These are phyloP conservation scores for Sebastes elongatus DNA, from an alignment of 2,797 vertebrate genomes.

Conservation along the genomic window DNA sequence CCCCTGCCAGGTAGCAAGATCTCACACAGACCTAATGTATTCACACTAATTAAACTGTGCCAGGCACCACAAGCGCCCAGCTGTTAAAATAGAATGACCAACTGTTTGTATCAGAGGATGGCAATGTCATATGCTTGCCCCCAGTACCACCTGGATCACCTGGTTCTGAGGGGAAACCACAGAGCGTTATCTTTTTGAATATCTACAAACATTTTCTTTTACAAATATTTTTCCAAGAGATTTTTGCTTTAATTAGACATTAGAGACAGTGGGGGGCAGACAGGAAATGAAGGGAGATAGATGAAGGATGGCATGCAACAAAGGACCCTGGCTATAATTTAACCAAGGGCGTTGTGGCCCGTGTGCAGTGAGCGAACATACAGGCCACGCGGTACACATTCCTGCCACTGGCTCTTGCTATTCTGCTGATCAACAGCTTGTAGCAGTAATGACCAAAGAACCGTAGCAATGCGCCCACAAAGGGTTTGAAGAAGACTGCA, in stretches of 20 bases:
- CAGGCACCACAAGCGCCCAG: slow-evolving; percentile 74
- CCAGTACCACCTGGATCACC: slow-evolving; percentile 51
- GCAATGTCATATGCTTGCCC: slow-evolving; percentile 51
- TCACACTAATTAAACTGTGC: slow-evolving; percentile 85
- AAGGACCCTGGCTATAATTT: background rate
- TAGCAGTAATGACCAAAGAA: background rate
- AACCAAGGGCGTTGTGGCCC: background rate
- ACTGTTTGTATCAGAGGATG: slow-evolving; percentile 66
- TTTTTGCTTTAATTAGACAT: slow-evolving; percentile 10
- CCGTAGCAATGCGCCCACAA: background rate
- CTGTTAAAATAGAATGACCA: slow-evolving; percentile 75
- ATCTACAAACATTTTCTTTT: slow-evolving; percentile 16
- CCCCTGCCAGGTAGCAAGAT: slow-evolving; percentile 82
- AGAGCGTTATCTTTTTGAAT: slow-evolving; percentile 18
- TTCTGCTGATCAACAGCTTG: background rate
- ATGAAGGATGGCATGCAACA: background rate
- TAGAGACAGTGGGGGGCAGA: slow-evolving; percentile 5
- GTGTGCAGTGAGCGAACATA: background rate
- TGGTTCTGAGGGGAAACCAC: slow-evolving; percentile 23
- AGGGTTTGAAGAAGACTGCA: background rate
- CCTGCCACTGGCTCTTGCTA: background rate
- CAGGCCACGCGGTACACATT: background rate
- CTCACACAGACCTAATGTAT: slow-evolving; percentile 83
- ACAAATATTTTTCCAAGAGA: background rate
- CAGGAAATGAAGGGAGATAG: background rate